Percentiles rank a stretch among this genome's conserved stretches.
Evolutionary conservation across 2,113 vertebrate genomes (phyloP).

Genomic region (Triplophysa rosa): DNA sequence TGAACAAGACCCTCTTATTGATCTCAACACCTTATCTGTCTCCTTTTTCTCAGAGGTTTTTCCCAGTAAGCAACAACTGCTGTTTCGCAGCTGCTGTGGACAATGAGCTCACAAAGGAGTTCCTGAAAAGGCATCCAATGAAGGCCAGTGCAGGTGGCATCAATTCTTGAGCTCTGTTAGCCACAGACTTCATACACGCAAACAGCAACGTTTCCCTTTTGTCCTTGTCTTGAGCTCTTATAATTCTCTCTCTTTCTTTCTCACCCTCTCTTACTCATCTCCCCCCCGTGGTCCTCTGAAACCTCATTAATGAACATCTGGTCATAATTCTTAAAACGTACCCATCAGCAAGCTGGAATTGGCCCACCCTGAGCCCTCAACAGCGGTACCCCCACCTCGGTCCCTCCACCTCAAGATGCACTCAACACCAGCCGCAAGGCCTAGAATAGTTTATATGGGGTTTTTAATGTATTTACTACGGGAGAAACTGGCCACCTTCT

Average conservation of each 20-base stretch:
- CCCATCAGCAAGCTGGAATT: constrained; percentile 68
- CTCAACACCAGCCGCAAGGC: constrained; percentile 54
- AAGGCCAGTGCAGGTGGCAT: neutral
- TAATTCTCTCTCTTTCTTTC: neutral
- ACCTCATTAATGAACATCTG: constrained; percentile 71
- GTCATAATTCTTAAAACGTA: constrained; percentile 65
- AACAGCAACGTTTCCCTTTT: constrained; percentile 26
- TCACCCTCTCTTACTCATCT: constrained; percentile 28
- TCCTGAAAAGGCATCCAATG: neutral
- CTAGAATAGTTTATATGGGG: constrained; percentile 74
- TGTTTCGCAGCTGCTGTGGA: no score
- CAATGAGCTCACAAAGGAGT: neutral
- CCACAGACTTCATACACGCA: neutral
- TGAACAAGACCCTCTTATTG: no score
- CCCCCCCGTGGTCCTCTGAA: constrained; percentile 57
- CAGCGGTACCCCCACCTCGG: constrained; percentile 46
- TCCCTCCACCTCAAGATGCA: constrained; percentile 31
- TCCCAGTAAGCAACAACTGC: no score
- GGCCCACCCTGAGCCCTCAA: constrained; percentile 60
- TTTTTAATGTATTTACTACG: constrained; percentile 71
- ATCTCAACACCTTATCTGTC: no score
- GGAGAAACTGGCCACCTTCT: constrained; percentile 58
- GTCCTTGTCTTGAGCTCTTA: neutral
- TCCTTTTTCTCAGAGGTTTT: no score
- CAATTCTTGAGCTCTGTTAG: neutral